These are phyloP conservation scores for Lagorchestes hirsutus DNA, from an alignment of 2,797 vertebrate genomes.

Conservation along the genomic window DNA sequence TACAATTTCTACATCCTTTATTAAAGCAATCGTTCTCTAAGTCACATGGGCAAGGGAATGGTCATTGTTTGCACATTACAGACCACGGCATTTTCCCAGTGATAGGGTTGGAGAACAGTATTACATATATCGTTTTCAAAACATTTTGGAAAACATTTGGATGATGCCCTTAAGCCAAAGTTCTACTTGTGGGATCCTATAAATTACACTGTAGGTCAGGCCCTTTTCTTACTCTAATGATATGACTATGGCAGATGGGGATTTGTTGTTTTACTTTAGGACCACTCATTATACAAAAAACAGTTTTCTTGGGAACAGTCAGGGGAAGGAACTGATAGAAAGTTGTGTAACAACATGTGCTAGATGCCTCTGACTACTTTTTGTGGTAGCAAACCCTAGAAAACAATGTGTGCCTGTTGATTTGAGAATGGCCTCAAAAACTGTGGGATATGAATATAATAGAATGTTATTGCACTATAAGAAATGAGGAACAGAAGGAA, in stretches of 20 bases:
- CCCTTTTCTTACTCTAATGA: background rate
- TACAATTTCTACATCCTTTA: background rate
- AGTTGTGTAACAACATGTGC: background rate
- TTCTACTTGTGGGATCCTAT: constrained; percentile 9
- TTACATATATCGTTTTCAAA: constrained; percentile 67
- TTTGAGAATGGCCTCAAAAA: background rate
- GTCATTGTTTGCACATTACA: background rate
- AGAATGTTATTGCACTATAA: background rate
- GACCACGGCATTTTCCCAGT: background rate
- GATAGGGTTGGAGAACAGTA: background rate
- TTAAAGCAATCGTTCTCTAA: background rate
- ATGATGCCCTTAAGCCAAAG: constrained; percentile 35
- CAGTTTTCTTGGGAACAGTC: background rate
- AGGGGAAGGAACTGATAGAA: background rate
- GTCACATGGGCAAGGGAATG: background rate
- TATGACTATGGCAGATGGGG: background rate
- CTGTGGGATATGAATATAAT: background rate
- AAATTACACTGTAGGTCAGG: background rate
- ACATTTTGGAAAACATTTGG: constrained; percentile 51
- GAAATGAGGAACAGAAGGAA: background rate
- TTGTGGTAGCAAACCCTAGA: background rate
- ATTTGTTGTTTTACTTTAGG: background rate
- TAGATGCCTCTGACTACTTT: background rate
- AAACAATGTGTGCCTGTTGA: background rate
- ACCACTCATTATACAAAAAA: background rate